Evolutionary conservation across 2,888 invertebrate genomes (phyloP).

Genomic region (Anthrax anthrax): DNA sequence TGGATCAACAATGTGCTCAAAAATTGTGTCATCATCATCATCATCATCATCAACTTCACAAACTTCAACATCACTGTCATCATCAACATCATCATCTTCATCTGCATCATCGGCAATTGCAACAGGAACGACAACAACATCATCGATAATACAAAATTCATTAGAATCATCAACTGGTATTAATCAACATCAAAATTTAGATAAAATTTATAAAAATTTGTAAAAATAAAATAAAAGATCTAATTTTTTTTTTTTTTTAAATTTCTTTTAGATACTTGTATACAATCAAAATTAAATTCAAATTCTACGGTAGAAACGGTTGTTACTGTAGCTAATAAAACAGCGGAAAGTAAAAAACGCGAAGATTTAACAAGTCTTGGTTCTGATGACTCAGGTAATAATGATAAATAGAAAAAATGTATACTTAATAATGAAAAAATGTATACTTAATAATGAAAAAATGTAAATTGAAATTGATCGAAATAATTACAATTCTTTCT

Average conservation of each 20-base stretch:
- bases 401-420: not conserved
- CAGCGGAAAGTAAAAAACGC: conserved; percentile 24
- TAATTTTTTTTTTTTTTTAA: not conserved
- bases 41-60: conserved; percentile 10
- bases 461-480: not conserved
- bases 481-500: not conserved
- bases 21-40: conserved; percentile 21
- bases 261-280: conserved; percentile 17
- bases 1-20: conserved; percentile 34
- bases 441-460: not conserved
- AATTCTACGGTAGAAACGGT: conserved; percentile 10
- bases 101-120: conserved; percentile 10
- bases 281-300: conserved; percentile 23
- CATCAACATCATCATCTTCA: conserved; percentile 9
- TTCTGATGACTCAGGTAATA: conserved; percentile 41
- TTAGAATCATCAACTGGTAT: too few species aligned
- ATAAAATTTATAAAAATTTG: too few species aligned
- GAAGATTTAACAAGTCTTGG: conserved; percentile 41
- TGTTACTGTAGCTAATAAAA: conserved; percentile 3
- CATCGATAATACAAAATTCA: not conserved
- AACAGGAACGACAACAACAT: not conserved
- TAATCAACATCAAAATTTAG: too few species aligned
- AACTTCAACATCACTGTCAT: not conserved
- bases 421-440: too few species aligned
- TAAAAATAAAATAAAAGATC: too few species aligned